Base-by-base conservation (phyloP, 2,797 vertebrate genomes). In the Typhlichthys eigenmanni region DNA sequence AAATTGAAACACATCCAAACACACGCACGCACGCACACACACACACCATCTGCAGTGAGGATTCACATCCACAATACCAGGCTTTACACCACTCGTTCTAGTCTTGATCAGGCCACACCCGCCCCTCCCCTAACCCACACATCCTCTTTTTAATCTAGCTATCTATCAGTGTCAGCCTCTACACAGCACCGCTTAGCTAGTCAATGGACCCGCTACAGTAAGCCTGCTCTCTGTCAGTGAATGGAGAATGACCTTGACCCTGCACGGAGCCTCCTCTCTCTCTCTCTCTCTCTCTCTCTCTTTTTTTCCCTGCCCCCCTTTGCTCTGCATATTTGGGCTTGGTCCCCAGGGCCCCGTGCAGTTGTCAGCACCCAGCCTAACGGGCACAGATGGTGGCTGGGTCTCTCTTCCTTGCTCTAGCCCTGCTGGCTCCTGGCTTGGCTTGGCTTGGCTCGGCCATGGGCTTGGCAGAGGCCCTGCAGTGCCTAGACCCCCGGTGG, bases 341-440 rank as follows among this genome's bases (percentile, higher is more conserved):
- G 69, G 79, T 86, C 78, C 78, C 76, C 66, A 34, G 72, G 74
- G 76, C 59, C 74, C 60, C 24, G 72, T 74, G 78, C 80, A 76
- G 75, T 89, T 90, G 86, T 90, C 88, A 88, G 73, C 84, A 68
- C 76, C 29, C 67, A 66, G 76, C 78, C 76, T 86, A 88, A 90
- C 85, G 81, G 75, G 69, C 85, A 87, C 90, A 90, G 88, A 88
- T 92, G 88, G 88, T 92, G 90, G 82, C 74, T 72, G 68, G 73
- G 80, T 74, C 72, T 79, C 64, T 83, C 79, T 82, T 66, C 81
- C 74, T 68, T 81, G 78, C 74, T 76, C 71, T 76, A 66, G 77
- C 81, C 74, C 75, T 75, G 80, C 80, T 87, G 85, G 84, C 19
- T 64, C 47, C 55, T 17, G 6, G 24, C 32, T 71, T 24, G 34